Evolutionary conservation across 2,113 vertebrate species (phyloP).

Genomic region (Sylvia atricapilla): DNA sequence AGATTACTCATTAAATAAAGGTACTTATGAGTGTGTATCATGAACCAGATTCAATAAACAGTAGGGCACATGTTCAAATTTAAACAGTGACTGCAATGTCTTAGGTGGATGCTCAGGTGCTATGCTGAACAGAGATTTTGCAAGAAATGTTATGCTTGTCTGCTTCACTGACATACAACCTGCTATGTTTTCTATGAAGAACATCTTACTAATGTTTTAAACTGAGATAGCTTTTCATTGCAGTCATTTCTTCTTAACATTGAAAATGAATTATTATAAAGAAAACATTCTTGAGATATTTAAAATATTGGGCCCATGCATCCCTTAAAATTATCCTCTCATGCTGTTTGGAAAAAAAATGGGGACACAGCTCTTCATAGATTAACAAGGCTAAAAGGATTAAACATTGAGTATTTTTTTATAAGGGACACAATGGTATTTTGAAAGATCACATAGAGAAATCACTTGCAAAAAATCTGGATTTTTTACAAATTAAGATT

Average conservation of each 20-base stretch:
- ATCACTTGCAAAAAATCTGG: not conserved
- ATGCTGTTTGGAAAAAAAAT: not conserved
- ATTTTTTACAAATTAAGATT: not conserved
- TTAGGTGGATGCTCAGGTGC: not conserved
- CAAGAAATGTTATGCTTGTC: not conserved
- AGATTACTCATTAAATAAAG: not conserved
- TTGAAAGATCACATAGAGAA: not conserved
- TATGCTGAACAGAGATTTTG: not conserved
- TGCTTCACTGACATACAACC: not conserved
- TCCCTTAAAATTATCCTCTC: not conserved
- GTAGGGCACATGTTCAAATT: not conserved
- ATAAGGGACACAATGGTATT: not conserved
- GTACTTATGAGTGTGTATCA: not conserved
- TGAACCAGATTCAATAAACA: not conserved
- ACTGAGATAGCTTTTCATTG: not conserved
- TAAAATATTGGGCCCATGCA: not conserved
- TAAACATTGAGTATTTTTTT: slow-evolving; percentile 11
- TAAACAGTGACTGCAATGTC: not conserved
- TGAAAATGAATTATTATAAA: not conserved
- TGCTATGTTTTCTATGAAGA: not conserved
- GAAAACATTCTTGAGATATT: not conserved
- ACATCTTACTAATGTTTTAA: not conserved
- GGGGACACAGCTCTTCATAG: not conserved
- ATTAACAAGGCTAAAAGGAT: slow-evolving; percentile 46
- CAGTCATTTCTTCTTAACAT: not conserved